Evolutionary conservation across 2,888 invertebrate species (phyloP).

Genomic region (Melinaea menophilus): DNA sequence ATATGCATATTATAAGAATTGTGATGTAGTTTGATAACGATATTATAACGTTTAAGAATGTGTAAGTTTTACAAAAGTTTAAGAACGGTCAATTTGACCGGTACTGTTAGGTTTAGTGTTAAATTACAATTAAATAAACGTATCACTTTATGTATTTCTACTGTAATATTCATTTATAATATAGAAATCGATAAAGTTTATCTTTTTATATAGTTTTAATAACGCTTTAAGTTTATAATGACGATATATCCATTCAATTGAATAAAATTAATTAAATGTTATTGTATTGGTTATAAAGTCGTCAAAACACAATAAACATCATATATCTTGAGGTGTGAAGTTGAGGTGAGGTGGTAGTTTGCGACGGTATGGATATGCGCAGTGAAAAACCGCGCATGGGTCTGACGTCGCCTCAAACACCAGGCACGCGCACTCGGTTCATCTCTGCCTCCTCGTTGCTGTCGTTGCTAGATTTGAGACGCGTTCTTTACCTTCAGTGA

Average conservation of each 20-base stretch:
- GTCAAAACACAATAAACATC: neutral
- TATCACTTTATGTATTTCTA: too few species aligned
- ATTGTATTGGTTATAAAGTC: conserved; percentile 7
- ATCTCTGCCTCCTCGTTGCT: conserved; percentile 45
- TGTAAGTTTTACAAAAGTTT: too few species aligned
- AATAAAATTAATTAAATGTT: conserved; percentile 5
- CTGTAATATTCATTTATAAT: too few species aligned
- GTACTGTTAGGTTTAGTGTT: too few species aligned
- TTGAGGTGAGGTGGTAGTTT: conserved; percentile 53
- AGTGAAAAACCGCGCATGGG: conserved; percentile 63
- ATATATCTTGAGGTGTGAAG: conserved; percentile 2
- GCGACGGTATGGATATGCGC: conserved; percentile 40
- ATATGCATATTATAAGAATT: too few species aligned
- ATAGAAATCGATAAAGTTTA: too few species aligned
- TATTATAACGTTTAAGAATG: too few species aligned
- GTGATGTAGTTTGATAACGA: too few species aligned
- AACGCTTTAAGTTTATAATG: too few species aligned
- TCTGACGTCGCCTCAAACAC: conserved; percentile 59
- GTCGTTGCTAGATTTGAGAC: conserved; percentile 46
- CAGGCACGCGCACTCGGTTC: conserved; percentile 50
- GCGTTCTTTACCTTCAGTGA: conserved; percentile 50
- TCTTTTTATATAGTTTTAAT: too few species aligned
- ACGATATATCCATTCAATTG: neutral
- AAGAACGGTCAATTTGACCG: too few species aligned
- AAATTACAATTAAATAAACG: too few species aligned